Evolutionary conservation across 2,113 vertebrate genomes (phyloP).

Genomic region (Rhinolophus ferrumequinum): DNA sequence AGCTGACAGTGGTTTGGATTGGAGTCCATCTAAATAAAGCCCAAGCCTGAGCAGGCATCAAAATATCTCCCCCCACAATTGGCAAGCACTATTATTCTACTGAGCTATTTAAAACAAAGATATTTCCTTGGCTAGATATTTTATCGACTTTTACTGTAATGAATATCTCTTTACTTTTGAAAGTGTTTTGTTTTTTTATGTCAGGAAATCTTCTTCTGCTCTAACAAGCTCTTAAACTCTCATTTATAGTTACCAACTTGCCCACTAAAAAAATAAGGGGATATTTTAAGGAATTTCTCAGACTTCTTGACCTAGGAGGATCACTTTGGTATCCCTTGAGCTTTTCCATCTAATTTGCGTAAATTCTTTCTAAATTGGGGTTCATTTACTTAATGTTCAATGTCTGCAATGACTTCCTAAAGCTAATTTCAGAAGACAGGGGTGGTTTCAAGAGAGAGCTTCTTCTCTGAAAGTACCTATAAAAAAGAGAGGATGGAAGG

Average conservation of each 20-base stretch:
- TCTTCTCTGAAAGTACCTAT: background rate
- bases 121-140: conserved; percentile 50
- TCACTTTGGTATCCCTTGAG: background rate
- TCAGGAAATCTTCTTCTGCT: background rate
- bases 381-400: conserved; percentile 57
- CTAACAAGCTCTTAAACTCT: background rate
- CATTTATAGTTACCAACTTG: conserved; percentile 14
- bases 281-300: conserved; percentile 47
- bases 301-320: conserved; percentile 44
- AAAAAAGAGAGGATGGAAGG: background rate
- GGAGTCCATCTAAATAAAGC: conserved; percentile 71
- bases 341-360: conserved; percentile 53
- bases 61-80: conserved; percentile 57
- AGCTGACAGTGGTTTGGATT: conserved; percentile 52
- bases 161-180: conserved; percentile 57
- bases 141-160: conserved; percentile 24
- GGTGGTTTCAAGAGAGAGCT: background rate
- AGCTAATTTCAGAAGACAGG: conserved; percentile 47
- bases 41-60: conserved; percentile 53
- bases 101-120: conserved; percentile 25
- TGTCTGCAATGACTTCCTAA: conserved; percentile 46
- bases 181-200: background rate
- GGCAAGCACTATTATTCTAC: conserved; percentile 53
- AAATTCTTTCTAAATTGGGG: conserved; percentile 65
- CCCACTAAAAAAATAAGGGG: background rate